phyloP scores from a whole-genome alignment of 2,797 vertebrate genomes.

The Myripristis murdjan region DNA sequence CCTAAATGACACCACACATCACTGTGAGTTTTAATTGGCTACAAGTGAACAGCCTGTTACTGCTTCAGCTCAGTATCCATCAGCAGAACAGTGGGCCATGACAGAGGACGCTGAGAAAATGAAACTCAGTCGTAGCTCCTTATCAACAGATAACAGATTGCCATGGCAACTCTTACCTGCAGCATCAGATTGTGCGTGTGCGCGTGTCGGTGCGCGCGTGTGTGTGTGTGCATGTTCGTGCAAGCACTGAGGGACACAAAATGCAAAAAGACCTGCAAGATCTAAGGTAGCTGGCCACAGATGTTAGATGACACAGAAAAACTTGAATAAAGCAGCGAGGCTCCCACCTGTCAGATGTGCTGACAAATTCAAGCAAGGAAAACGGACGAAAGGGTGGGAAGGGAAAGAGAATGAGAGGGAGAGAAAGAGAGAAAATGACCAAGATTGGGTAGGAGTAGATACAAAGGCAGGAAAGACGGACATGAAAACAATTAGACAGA shows the following conservation, averaged over 20 bases:
- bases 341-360: slow-evolving; percentile 16
- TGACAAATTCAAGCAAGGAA: background rate
- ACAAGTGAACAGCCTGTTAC: background rate
- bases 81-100: slow-evolving; percentile 32
- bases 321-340: slow-evolving; percentile 12
- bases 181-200: slow-evolving; percentile 9
- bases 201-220: slow-evolving; percentile 22
- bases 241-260: slow-evolving; percentile 10
- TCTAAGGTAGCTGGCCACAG: slow-evolving; percentile 31
- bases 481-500: too few species aligned
- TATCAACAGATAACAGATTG: slow-evolving; percentile 59
- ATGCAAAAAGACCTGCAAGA: slow-evolving; percentile 9
- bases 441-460: too few species aligned
- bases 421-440: background rate
- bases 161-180: slow-evolving; percentile 76
- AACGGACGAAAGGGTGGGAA: background rate
- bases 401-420: background rate
- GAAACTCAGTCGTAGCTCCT: slow-evolving; percentile 61
- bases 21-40: slow-evolving; percentile 3
- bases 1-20: background rate
- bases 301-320: slow-evolving; percentile 14
- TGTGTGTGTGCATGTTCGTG: slow-evolving; percentile 8
- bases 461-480: too few species aligned
- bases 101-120: slow-evolving; percentile 11
- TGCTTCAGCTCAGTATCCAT: slow-evolving; percentile 2